Percentiles rank a stretch among this genome's conserved stretches.
Evolutionary conservation across 2,888 invertebrate genomes (phyloP).

Genomic region (Napeogenes sylphis): DNA sequence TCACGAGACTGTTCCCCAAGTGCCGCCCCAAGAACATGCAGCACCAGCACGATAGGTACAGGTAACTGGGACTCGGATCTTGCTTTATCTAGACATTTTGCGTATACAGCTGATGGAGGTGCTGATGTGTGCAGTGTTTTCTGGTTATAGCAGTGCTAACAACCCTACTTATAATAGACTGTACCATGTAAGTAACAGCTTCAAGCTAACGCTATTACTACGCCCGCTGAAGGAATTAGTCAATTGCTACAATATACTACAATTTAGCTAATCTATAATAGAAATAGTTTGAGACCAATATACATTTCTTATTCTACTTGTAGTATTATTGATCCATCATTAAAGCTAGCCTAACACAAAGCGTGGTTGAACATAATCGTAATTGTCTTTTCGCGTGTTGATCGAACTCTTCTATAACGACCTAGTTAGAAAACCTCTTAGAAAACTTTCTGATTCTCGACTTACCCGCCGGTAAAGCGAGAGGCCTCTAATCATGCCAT

Average conservation of each 20-base stretch:
- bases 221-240: too few relatives aligned
- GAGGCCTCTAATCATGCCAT: constrained; percentile 28
- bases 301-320: not conserved
- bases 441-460: constrained; percentile 27
- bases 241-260: not conserved
- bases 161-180: not conserved
- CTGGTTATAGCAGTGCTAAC: not conserved
- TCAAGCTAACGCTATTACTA: not conserved
- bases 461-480: constrained; percentile 23
- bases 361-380: constrained; percentile 29
- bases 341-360: constrained; percentile 11
- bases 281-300: too few relatives aligned
- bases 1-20: constrained; percentile 91
- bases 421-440: constrained; percentile 27
- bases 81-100: not conserved
- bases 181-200: constrained; percentile 1
- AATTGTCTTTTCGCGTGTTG: constrained; percentile 37
- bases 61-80: not conserved
- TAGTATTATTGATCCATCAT: constrained; percentile 19
- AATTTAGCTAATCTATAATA: not conserved
- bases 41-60: constrained; percentile 69
- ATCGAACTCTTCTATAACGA: constrained; percentile 32
- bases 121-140: constrained; percentile 1
- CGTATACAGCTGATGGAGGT: not conserved
- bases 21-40: constrained; percentile 84